Evolutionary conservation across 64 coral and sea anemone genomes (phyloP).

Genomic region (Dendronephthya gigantea): DNA sequence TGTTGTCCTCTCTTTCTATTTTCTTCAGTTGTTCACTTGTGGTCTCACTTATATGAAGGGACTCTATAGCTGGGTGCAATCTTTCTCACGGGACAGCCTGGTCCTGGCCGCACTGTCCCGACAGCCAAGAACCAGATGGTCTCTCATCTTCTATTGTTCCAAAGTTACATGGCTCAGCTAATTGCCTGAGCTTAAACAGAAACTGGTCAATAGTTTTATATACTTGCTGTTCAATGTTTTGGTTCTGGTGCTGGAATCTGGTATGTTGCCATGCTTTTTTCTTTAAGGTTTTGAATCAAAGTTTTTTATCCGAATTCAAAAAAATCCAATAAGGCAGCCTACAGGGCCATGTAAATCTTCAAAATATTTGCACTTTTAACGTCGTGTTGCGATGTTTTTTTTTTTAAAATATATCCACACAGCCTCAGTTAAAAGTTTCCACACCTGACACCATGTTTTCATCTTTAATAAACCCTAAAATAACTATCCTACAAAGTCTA

Average conservation of each 20-base stretch:
- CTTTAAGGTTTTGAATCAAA: too few species aligned
- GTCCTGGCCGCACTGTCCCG: slow-evolving; percentile 6
- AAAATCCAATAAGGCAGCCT: slow-evolving; percentile 28
- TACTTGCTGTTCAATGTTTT: slow-evolving; percentile 4
- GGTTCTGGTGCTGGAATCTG: slow-evolving; percentile 28
- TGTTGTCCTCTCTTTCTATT: not conserved
- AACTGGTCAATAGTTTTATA: slow-evolving; percentile 21
- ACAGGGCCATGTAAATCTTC: not conserved
- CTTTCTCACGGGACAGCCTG: slow-evolving; percentile 14
- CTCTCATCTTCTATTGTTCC: not conserved
- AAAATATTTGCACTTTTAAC: not conserved
- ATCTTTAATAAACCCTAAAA: not conserved
- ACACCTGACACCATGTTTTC: slow-evolving; percentile 27
- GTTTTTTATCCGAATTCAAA: too few species aligned
- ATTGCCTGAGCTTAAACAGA: slow-evolving; percentile 9
- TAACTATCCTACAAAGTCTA: too few species aligned
- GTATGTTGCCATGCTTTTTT: slow-evolving; percentile 13
- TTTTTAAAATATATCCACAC: not conserved
- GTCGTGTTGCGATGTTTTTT: not conserved
- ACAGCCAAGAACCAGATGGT: not conserved
- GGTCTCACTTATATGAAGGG: not conserved
- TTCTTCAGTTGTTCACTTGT: slow-evolving; percentile 17
- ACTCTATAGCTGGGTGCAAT: slow-evolving; percentile 22
- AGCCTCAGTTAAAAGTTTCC: not conserved
- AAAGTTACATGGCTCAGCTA: slow-evolving; percentile 19